Conservation (phyloP, 2,113 vertebrate genomes). For the Campylorhamphus procurvoides region DNA sequence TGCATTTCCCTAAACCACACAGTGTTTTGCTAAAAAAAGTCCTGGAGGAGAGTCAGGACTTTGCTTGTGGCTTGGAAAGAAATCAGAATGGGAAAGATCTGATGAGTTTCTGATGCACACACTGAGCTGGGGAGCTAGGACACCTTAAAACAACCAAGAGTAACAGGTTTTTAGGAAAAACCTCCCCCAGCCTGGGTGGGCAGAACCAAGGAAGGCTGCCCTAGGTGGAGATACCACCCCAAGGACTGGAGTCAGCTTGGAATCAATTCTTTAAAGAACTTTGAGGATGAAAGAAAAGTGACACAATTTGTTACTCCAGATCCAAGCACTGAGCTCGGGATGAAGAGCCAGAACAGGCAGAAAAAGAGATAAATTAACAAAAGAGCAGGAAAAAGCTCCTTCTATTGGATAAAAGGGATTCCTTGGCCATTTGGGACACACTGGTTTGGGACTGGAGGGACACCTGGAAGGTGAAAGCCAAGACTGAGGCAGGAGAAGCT, state of each 20-base stretch:
- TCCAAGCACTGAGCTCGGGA: accelerated
- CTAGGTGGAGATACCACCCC: accelerated
- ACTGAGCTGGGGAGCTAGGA: background rate
- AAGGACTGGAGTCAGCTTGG: accelerated
- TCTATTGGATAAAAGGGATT: accelerated
- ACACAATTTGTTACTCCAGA: background rate
- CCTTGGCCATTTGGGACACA: accelerated
- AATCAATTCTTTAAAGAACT: background rate
- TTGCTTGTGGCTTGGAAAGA: accelerated
- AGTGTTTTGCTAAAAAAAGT: background rate
- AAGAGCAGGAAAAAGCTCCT: background rate
- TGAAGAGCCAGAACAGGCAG: background rate
- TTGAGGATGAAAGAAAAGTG: background rate
- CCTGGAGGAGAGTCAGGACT: no score
- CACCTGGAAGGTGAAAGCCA: background rate
- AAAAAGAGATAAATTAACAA: background rate
- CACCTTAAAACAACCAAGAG: background rate
- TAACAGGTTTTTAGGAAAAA: background rate
- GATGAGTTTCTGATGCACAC: background rate
- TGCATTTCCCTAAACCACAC: background rate
- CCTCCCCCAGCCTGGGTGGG: background rate
- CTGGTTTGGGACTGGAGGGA: background rate
- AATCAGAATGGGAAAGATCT: background rate
- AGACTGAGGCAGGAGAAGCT: background rate
- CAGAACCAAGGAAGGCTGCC: background rate